Conservation (phyloP, 2,888 invertebrate species). For the Opisthograptis luteolata region DNA sequence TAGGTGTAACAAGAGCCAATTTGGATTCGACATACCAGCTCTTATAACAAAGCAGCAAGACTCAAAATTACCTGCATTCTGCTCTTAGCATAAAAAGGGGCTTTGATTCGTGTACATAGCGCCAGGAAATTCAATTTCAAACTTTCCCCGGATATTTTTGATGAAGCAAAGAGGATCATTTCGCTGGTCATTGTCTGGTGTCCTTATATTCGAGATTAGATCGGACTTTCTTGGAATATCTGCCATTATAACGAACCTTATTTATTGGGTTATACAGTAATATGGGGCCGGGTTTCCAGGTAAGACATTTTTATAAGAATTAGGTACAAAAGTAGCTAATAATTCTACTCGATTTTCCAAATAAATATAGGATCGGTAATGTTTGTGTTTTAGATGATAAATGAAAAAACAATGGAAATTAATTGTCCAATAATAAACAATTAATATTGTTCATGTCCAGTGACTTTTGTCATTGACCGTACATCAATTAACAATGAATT, state of each 20-base stretch:
- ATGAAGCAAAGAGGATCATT: conserved; percentile 47
- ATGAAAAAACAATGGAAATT: too few relatives aligned
- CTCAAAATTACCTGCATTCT: conserved; percentile 1
- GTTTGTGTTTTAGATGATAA: too few relatives aligned
- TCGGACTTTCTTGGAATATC: conserved; percentile 29
- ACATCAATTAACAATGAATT: too few relatives aligned
- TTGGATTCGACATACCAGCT: not conserved
- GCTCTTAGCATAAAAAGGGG: not conserved
- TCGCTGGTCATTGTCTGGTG: conserved; percentile 40
- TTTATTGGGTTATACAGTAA: conserved; percentile 8
- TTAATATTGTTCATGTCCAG: too few relatives aligned
- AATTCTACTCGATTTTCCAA: too few relatives aligned
- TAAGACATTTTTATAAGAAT: too few relatives aligned
- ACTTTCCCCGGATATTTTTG: conserved; percentile 43
- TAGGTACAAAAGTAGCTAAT: too few relatives aligned
- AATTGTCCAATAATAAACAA: too few relatives aligned
- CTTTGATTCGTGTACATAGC: conserved; percentile 25
- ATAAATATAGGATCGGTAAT: too few relatives aligned
- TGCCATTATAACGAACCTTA: conserved; percentile 21
- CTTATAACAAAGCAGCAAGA: conserved; percentile 9
- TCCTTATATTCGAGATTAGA: conserved; percentile 22
- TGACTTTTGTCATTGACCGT: too few relatives aligned
- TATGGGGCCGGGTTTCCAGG: not conserved
- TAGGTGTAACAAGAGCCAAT: conserved; percentile 1
- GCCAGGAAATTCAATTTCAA: conserved; percentile 45